These are phyloP conservation scores for Hyposoter didymator DNA, from an alignment of 2,888 invertebrate genomes.

Conservation along the genomic window DNA sequence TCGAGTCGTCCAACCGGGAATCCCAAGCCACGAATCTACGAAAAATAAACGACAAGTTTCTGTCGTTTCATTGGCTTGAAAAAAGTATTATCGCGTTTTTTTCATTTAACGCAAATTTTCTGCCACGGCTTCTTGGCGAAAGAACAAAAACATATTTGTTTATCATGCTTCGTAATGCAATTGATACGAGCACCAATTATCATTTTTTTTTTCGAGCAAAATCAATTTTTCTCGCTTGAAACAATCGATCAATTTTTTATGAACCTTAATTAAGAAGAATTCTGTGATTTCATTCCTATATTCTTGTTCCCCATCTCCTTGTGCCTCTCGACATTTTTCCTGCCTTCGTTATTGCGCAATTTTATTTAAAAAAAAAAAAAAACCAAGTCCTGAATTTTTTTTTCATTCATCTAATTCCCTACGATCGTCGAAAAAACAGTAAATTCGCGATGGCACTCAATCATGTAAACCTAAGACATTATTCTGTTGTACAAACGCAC, in stretches of 20 bases:
- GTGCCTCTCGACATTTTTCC: constrained; percentile 18
- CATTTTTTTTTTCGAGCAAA: constrained; percentile 40
- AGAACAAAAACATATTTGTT: not conserved
- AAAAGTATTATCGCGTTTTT: constrained; percentile 13
- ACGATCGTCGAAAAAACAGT: constrained; percentile 1
- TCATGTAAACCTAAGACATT: constrained; percentile 43
- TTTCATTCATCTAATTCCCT: not conserved
- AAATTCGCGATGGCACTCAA: constrained; percentile 18
- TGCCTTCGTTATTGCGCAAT: constrained; percentile 37
- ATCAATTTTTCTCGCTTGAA: constrained; percentile 25
- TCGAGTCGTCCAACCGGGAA: not conserved
- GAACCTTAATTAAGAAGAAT: constrained; percentile 61
- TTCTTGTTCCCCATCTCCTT: constrained; percentile 36
- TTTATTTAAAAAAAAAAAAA: constrained; percentile 11
- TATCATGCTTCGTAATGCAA: constrained; percentile 16
- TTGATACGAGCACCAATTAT: constrained; percentile 15
- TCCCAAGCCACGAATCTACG: not conserved
- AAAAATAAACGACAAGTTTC: not conserved
- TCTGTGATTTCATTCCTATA: constrained; percentile 70
- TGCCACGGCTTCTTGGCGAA: not conserved
- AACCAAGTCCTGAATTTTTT: not conserved
- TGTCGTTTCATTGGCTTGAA: not conserved
- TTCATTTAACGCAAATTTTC: not conserved
- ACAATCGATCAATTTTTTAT: constrained; percentile 60
- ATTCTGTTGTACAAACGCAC: constrained; percentile 56